These are phyloP conservation scores for Artibeus lituratus DNA, from an alignment of 2,797 vertebrate species.

Conservation along the genomic window DNA sequence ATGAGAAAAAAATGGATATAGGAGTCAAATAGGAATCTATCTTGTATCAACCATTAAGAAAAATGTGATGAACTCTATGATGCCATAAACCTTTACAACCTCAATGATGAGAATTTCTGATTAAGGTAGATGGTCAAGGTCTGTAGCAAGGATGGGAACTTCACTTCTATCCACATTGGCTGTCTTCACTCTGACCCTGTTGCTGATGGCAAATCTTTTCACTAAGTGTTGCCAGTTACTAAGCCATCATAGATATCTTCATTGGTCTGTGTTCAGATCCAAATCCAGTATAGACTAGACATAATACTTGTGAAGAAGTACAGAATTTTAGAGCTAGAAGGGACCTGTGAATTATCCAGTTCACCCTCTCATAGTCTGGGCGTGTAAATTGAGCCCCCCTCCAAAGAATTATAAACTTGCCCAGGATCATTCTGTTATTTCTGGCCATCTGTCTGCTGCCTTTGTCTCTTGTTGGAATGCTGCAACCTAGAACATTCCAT, in stretches of 20 bases:
- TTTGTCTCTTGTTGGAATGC: background rate
- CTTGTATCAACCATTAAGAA: background rate
- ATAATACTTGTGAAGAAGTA: background rate
- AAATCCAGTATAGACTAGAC: background rate
- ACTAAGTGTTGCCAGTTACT: background rate
- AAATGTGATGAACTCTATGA: background rate
- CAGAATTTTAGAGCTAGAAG: background rate
- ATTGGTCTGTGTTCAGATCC: background rate
- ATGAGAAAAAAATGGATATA: background rate
- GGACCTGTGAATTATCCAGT: background rate
- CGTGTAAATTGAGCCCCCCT: background rate
- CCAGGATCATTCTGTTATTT: background rate
- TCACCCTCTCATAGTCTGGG: background rate
- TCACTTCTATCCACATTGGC: background rate
- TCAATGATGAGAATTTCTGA: background rate
- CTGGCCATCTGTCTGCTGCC: background rate
- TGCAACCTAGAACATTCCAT: background rate
- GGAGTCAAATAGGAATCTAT: background rate
- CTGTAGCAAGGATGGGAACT: background rate
- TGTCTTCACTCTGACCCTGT: background rate
- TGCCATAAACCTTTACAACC: background rate
- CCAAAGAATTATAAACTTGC: background rate
- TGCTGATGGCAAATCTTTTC: background rate
- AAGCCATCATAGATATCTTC: background rate
- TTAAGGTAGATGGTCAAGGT: background rate